Base-by-base conservation (phyloP, 2,888 invertebrate species). In the Venusia cambrica region DNA sequence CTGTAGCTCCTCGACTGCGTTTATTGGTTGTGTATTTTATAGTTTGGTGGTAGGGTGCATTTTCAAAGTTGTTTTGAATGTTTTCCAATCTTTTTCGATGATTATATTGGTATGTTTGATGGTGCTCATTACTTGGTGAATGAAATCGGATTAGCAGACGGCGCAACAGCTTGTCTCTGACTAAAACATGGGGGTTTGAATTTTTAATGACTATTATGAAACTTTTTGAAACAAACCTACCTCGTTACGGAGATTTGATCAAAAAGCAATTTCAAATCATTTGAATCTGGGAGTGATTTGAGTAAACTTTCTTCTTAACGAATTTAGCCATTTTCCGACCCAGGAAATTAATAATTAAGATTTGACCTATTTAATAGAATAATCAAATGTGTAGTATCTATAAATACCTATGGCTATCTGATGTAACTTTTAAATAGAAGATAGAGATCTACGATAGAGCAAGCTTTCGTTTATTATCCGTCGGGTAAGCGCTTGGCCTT, bases 41-140 rank as follows among this genome's bases (percentile, higher is more conserved):
- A 1, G 0, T 21, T n/a, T 7, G 11, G 5, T 3, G 2, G n/a
- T n/a, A 22, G 18, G 2, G 8, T 40, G n/a, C n/a, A n/a, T n/a
- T n/a, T n/a, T 19, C 45, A 39, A 38, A 43, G 52, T 50, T 50
- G 1, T 5, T 26, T 38, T 25, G 2, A 10, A 10, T 1, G 2
- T 8, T 24, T 22, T 24, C 42, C n/a, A 30, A 37, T 45, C 59
- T 57, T 15, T 46, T 11, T 55, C 26, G 28, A 57, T 61, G 51
- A 42, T 37, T 39, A 38, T 35, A 40, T 43, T 40, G 38, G 44
- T 53, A 59, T 64, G 59, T 72, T 78, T 80, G 78, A 79, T 79
- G 75, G 66, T 66, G 66, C 72, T 80, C 74, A 79, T 80, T 80
- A 80, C 65, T 75, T 64, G 66, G 68, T 63, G 67, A 78, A 78